phyloP scores from a whole-genome alignment of 2,888 invertebrate species.

The Caenorhabditis drosophilae region DNA sequence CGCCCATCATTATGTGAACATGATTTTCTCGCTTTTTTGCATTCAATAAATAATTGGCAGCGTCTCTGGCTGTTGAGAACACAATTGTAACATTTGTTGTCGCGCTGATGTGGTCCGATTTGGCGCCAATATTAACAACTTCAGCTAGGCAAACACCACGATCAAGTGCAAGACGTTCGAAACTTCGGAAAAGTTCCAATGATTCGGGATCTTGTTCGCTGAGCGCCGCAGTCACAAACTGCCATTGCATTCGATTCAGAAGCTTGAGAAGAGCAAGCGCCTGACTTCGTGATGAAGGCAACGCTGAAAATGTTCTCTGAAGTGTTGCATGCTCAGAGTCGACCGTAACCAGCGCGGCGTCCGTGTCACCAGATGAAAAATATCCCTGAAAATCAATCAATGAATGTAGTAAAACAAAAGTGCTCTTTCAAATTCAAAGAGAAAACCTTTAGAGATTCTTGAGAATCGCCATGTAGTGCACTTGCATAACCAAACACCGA shows the following conservation, averaged over 20 bases:
- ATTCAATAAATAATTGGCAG: constrained; percentile 36
- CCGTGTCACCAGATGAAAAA: constrained; percentile 57
- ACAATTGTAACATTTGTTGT: constrained; percentile 62
- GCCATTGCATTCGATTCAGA: constrained; percentile 59
- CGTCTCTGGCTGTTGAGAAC: constrained; percentile 52
- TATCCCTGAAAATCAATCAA: too few species aligned
- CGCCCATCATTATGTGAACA: constrained; percentile 64
- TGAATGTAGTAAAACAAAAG: too few species aligned
- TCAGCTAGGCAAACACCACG: constrained; percentile 64
- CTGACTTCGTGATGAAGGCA: constrained; percentile 53
- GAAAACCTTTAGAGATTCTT: constrained; percentile 48
- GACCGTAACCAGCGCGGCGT: constrained; percentile 55
- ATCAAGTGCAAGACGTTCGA: constrained; percentile 54
- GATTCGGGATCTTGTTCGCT: constrained; percentile 58
- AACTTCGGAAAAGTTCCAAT: constrained; percentile 57
- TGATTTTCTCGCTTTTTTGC: constrained; percentile 25
- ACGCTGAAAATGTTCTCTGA: constrained; percentile 47
- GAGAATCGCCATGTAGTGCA: constrained; percentile 45
- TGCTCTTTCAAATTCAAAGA: too few species aligned
- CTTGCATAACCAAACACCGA: constrained; percentile 58
- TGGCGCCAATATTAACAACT: constrained; percentile 41
- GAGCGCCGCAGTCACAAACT: constrained; percentile 60
- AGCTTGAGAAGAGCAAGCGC: constrained; percentile 59
- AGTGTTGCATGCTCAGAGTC: constrained; percentile 46
- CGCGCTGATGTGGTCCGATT: constrained; percentile 28